These are phyloP conservation scores for Metallyticus violacea DNA, from an alignment of 2,888 invertebrate species.

Conservation along the genomic window DNA sequence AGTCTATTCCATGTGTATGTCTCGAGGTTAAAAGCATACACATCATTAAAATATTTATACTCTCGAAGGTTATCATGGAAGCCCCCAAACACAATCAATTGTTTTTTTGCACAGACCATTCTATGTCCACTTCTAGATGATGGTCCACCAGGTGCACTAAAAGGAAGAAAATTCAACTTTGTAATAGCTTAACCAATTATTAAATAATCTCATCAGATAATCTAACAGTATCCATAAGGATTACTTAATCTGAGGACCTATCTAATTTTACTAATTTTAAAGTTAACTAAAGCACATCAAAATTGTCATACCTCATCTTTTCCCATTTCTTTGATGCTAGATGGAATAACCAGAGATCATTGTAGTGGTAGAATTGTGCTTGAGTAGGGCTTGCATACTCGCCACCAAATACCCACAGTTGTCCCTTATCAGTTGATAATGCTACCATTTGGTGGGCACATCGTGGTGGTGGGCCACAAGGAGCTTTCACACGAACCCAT, in stretches of 20 bases:
- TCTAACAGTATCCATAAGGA: too few species aligned
- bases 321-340: conserved; percentile 78
- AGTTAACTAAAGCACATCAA: too few species aligned
- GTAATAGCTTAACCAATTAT: too few species aligned
- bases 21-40: conserved; percentile 77
- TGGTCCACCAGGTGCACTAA: conserved; percentile 68
- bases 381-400: conserved; percentile 89
- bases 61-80: conserved; percentile 86
- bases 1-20: conserved; percentile 75
- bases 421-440: conserved; percentile 70
- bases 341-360: conserved; percentile 85
- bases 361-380: conserved; percentile 90
- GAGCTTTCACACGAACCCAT: conserved; percentile 78
- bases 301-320: conserved; percentile 59
- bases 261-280: too few species aligned
- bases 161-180: neutral
- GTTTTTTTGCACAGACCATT: conserved; percentile 77
- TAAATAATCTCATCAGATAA: too few species aligned
- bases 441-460: conserved; percentile 85
- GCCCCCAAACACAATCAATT: conserved; percentile 84
- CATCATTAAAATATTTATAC: conserved; percentile 86
- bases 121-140: conserved; percentile 85
- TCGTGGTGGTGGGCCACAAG: conserved; percentile 83
- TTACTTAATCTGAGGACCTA: too few species aligned
- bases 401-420: conserved; percentile 81